Evolutionary conservation across 2,113 vertebrate genomes (phyloP), one percentile per base, ranked within the genome.

Genomic region (Pagrus major): DNA sequence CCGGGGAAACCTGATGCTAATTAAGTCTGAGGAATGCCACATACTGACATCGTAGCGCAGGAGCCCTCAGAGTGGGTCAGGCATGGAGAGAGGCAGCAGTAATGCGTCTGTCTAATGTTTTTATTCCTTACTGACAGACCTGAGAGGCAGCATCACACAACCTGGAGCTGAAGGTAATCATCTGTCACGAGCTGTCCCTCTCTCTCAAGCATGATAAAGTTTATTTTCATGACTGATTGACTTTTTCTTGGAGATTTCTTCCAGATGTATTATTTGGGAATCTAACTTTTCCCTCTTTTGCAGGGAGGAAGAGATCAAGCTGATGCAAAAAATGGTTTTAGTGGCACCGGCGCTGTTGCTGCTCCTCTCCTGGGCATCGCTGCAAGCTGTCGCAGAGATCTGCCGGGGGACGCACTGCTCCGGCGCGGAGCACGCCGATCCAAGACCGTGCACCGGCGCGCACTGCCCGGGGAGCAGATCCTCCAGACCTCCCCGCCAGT

Each of bases 1-100:
- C 85, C 58, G 81, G 83, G 91, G 94, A 95, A 95, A 95, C 93
- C 94, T 94, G 95, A 95, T 93, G 93, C 94, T 95, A 93, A 95
- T 94, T 88, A 93, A 92, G 91, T 88, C 91, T 88, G 31, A 90
- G 94, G 93, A 95, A 95, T 94, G 93, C 90, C 87, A 89, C 88
- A 93, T 79, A 78, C 88, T 81, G 90, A 85, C 87, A 82, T 81
- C 77, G 85, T 84, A 55, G 87, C 44, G 82, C 87, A 86, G 90
- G 65, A 87, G 69, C 83, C 46, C 73, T 77, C 88, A 77, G 88
- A 87, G 89, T 69, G 85, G 74, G 41, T 80, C 88, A 80, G 89
- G 74, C 81, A 51, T 77, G 80, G 76, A 79, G 84, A 60, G 78
- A 84, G 70, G 51, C 56, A 66, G 83, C 70, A 78, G 84, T 71